phyloP scores from a whole-genome alignment of 2,888 invertebrate genomes.

The Ectemnius lituratus region DNA sequence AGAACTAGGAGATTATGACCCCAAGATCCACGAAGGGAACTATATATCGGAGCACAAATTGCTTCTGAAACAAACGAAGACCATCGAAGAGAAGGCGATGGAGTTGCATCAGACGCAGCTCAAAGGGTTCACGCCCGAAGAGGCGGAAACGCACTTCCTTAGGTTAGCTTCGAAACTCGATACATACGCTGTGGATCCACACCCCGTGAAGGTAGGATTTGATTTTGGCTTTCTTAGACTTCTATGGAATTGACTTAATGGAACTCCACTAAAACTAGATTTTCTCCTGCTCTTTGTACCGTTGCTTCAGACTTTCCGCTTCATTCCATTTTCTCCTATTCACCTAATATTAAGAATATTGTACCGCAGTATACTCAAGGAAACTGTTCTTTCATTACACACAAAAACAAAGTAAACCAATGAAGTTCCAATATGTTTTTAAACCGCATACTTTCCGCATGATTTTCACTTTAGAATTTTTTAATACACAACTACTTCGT shows the following conservation, averaged over 20 bases:
- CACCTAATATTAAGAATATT: too few relatives aligned
- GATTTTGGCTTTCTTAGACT: background rate
- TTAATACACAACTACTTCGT: too few relatives aligned
- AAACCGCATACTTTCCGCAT: too few relatives aligned
- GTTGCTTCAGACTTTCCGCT: too few relatives aligned
- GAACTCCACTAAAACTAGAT: too few relatives aligned
- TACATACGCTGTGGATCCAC: constrained; percentile 98
- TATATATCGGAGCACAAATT: constrained; percentile 96
- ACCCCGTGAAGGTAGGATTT: constrained; percentile 92
- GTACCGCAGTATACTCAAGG: too few relatives aligned
- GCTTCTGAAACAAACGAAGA: constrained; percentile 93
- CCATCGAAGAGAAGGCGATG: constrained; percentile 95
- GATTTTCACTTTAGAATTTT: too few relatives aligned
- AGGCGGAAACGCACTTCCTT: constrained; percentile 94
- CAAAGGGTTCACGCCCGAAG: constrained; percentile 90
- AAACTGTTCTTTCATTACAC: too few relatives aligned
- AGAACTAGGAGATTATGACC: constrained; percentile 96
- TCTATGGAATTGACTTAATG: background rate
- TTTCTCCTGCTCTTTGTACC: too few relatives aligned
- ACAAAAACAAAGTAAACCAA: too few relatives aligned
- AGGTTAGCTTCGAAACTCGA: constrained; percentile 94
- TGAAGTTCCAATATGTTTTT: too few relatives aligned
- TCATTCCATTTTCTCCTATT: too few relatives aligned
- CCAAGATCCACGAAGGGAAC: constrained; percentile 90
- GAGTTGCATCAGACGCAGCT: constrained; percentile 93